A percentile compares a stretch with the other conserved stretches of the same genome.
phyloP scores from a whole-genome alignment of 2,113 vertebrate species.

The Trogon melanurus region DNA sequence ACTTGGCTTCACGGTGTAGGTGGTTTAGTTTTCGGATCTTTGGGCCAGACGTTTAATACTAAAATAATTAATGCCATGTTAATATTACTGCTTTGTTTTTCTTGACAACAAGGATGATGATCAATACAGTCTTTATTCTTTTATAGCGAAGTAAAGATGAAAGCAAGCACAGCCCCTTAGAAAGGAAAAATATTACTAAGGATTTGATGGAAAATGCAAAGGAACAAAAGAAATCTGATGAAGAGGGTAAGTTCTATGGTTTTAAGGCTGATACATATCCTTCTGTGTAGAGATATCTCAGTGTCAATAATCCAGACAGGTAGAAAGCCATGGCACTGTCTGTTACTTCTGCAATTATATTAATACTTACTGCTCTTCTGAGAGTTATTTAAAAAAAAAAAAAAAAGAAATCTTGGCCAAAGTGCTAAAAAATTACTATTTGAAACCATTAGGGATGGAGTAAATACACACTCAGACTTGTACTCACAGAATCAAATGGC shows the following conservation, averaged over 20 bases:
- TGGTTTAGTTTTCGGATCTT: neutral
- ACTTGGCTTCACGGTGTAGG: neutral
- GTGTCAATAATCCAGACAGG: neutral
- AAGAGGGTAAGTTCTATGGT: constrained; percentile 43
- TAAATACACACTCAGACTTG: neutral
- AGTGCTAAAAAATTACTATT: neutral
- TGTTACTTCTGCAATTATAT: neutral
- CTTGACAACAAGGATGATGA: neutral
- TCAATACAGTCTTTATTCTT: constrained; percentile 3
- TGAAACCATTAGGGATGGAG: neutral
- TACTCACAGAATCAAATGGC: neutral
- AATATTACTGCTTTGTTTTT: neutral
- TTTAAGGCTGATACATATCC: neutral
- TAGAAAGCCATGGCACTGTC: neutral
- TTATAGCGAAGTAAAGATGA: constrained; percentile 45
- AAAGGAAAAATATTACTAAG: constrained; percentile 16
- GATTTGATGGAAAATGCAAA: neutral
- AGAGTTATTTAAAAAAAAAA: neutral
- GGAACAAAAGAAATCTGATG: neutral
- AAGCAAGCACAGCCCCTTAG: neutral
- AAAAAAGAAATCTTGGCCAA: neutral
- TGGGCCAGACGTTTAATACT: neutral
- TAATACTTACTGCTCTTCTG: neutral
- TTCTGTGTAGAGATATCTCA: neutral
- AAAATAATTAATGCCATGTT: neutral